These are phyloP conservation scores for Epinephelus malabaricus DNA, from an alignment of 2,797 vertebrate genomes.

Conservation along the genomic window DNA sequence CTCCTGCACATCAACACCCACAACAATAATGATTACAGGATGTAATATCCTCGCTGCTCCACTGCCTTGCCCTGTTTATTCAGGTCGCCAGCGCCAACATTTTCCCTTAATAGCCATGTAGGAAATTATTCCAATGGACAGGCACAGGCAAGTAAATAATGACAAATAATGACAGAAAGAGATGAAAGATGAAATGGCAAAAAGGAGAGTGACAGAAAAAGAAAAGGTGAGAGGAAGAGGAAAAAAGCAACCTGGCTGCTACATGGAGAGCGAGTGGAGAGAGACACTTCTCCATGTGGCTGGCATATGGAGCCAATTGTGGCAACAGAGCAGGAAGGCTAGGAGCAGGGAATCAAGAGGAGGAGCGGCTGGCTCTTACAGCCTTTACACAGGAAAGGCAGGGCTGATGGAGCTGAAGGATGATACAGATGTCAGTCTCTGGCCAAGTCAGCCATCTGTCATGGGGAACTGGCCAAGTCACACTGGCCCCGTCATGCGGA, in stretches of 20 bases:
- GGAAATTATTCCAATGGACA: constrained; percentile 70
- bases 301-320: constrained; percentile 75
- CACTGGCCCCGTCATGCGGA: constrained; percentile 35
- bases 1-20: constrained; percentile 71
- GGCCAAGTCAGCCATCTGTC: constrained; percentile 79
- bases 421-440: constrained; percentile 77
- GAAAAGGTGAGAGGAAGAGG: constrained; percentile 24
- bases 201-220: constrained; percentile 29
- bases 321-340: constrained; percentile 51
- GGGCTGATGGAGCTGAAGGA: constrained; percentile 64
- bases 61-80: constrained; percentile 73
- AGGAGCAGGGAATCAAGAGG: constrained; percentile 48
- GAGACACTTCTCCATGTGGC: constrained; percentile 71
- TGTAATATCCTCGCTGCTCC: constrained; percentile 79
- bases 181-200: constrained; percentile 20
- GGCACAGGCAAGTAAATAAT: constrained; percentile 32
- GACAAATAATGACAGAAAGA: constrained; percentile 47
- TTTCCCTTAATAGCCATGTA: constrained; percentile 75
- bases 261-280: constrained; percentile 54
- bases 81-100: constrained; percentile 66
- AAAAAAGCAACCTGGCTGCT: constrained; percentile 47
- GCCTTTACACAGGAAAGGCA: constrained; percentile 53
- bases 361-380: constrained; percentile 64
- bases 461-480: constrained; percentile 62
- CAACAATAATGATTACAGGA: constrained; percentile 83